Evolutionary conservation across 2,113 vertebrate genomes (phyloP).

Genomic region (Himantopus leucocephalus): DNA sequence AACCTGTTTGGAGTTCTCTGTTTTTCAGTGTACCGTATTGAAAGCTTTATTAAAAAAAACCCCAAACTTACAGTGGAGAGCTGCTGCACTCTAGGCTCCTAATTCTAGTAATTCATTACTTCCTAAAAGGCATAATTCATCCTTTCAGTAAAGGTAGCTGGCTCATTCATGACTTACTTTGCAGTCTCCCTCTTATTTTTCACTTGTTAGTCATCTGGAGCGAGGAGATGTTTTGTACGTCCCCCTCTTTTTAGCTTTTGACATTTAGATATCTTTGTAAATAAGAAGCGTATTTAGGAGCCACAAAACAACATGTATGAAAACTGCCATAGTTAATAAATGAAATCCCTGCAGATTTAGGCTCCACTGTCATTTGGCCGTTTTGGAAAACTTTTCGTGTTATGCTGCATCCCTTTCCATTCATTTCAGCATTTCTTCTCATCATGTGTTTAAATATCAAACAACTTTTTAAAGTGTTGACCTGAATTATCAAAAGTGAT

Average conservation of each 20-base stretch:
- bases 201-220: neutral
- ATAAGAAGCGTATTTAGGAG: neutral
- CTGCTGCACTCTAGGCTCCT: neutral
- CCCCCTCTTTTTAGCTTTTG: neutral
- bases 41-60: neutral
- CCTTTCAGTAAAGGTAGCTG: neutral
- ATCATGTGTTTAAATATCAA: neutral
- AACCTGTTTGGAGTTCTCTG: neutral
- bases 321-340: neutral
- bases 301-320: neutral
- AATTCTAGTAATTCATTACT: neutral
- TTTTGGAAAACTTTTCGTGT: neutral
- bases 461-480: neutral
- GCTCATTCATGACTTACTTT: neutral
- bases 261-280: neutral
- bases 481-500: neutral
- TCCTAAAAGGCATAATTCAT: neutral
- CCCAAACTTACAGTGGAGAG: neutral
- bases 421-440: neutral
- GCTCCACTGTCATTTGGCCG: neutral
- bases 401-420: neutral
- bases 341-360: neutral
- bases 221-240: neutral
- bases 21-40: neutral
- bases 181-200: neutral